Percentiles rank a stretch among this genome's conserved stretches.
phyloP scores from a whole-genome alignment of 1,140 invertebrate genomes.

The Magallana gigas region DNA sequence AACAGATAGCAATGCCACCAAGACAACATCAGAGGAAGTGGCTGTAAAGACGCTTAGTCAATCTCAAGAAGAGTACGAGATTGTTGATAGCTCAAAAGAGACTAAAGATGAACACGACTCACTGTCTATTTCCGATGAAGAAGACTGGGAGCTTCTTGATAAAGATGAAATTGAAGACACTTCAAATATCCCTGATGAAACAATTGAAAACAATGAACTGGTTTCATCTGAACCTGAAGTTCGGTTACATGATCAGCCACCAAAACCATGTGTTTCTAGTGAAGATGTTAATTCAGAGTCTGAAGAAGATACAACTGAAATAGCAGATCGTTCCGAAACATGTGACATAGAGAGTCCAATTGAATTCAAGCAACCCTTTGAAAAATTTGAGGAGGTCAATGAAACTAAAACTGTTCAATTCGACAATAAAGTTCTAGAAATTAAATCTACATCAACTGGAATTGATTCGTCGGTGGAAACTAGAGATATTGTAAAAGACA shows the following conservation, averaged over 20 bases:
- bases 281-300: slow-evolving; percentile 32
- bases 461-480: slow-evolving; percentile 18
- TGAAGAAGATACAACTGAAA: slow-evolving; percentile 51
- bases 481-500: slow-evolving; percentile 22
- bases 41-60: not conserved
- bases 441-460: slow-evolving; percentile 11
- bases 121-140: slow-evolving; percentile 47
- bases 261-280: not conserved
- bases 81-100: not conserved
- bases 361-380: slow-evolving; percentile 50
- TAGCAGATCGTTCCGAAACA: slow-evolving; percentile 47
- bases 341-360: slow-evolving; percentile 56
- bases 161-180: slow-evolving; percentile 63
- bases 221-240: not conserved
- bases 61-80: slow-evolving; percentile 15
- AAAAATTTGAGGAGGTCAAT: slow-evolving; percentile 1
- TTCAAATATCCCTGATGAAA: slow-evolving; percentile 2
- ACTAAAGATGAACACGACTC: not conserved
- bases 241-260: slow-evolving; percentile 19
- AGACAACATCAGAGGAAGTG: not conserved
- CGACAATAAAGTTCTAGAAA: slow-evolving; percentile 26
- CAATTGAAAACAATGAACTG: not conserved
- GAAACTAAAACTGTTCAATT: slow-evolving; percentile 39
- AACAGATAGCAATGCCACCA: too few species aligned
- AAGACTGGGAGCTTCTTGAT: slow-evolving; percentile 73